Percentiles rank a stretch among this genome's conserved stretches.
These are phyloP conservation scores for Periphyllus acericola DNA, from an alignment of 2,888 invertebrate species.

Conservation along the genomic window DNA sequence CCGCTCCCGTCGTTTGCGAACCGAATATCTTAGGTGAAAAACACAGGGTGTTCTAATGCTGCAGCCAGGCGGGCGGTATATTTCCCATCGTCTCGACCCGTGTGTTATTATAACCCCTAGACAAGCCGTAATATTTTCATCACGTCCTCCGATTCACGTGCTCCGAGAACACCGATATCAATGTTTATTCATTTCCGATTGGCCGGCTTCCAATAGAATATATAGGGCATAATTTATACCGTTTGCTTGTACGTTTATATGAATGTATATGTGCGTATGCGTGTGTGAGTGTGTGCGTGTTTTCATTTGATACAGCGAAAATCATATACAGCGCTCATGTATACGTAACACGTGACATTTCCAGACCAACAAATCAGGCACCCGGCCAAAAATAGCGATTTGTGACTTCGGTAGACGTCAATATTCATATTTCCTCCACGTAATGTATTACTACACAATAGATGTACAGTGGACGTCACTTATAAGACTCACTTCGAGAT, in stretches of 20 bases:
- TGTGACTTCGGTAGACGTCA: not conserved
- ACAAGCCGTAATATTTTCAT: not conserved
- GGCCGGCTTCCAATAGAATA: conserved; percentile 11
- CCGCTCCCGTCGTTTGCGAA: too few species aligned
- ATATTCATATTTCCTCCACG: not conserved
- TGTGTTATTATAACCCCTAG: not conserved
- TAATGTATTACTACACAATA: not conserved
- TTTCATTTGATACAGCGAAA: not conserved
- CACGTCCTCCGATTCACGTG: not conserved
- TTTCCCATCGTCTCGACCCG: not conserved
- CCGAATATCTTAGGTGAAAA: too few species aligned
- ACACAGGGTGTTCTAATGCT: too few species aligned
- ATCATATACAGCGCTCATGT: not conserved
- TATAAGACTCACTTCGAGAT: too few species aligned
- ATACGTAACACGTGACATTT: not conserved
- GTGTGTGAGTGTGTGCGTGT: not conserved
- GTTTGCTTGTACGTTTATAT: too few species aligned
- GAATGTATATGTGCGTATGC: not conserved
- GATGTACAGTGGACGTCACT: too few species aligned
- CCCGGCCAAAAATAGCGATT: conserved; percentile 21
- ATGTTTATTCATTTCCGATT: conserved; percentile 42
- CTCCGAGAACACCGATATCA: not conserved
- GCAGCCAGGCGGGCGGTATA: too few species aligned
- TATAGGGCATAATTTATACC: not conserved
- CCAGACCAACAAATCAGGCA: conserved; percentile 47